Conservation (phyloP, 1,140 invertebrate species). For the Drosophila ironensis region DNA sequence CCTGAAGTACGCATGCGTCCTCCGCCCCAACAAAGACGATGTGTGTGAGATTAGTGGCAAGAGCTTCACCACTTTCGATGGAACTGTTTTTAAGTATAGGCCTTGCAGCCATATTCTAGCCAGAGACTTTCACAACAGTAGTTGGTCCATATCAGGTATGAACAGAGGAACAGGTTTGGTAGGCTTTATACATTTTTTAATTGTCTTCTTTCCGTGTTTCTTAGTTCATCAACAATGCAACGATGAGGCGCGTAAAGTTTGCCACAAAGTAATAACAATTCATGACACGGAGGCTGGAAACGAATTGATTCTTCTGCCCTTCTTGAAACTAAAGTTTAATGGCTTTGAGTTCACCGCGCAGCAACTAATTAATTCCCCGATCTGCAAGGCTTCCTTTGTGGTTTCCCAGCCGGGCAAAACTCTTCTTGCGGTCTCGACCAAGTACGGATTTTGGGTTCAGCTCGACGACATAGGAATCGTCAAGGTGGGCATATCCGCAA, state of each 20-base stretch:
- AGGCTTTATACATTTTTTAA: conserved; percentile 7
- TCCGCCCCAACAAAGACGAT: conserved; percentile 84
- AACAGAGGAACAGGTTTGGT: too few species aligned
- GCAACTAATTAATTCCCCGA: conserved; percentile 86
- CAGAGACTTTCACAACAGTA: conserved; percentile 85
- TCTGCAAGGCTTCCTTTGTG: conserved; percentile 85
- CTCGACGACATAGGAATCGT: conserved; percentile 87
- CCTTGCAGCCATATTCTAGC: conserved; percentile 90
- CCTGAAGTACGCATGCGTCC: conserved; percentile 84
- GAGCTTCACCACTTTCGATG: conserved; percentile 90
- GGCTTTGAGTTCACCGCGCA: conserved; percentile 85
- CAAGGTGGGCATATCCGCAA: conserved; percentile 87
- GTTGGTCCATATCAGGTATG: conserved; percentile 87
- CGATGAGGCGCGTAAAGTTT: conserved; percentile 83
- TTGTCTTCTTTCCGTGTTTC: background rate
- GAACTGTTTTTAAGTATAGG: conserved; percentile 89
- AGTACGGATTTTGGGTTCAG: conserved; percentile 88
- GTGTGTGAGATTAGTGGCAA: conserved; percentile 89
- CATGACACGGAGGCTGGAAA: conserved; percentile 64
- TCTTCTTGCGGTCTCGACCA: conserved; percentile 86
- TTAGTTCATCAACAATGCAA: conserved; percentile 70
- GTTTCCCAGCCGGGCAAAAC: conserved; percentile 87
- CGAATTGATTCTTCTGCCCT: conserved; percentile 81
- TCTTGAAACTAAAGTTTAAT: conserved; percentile 87
- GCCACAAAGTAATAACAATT: conserved; percentile 84